Evolutionary conservation across 2,113 vertebrate genomes (phyloP), one percentile per base, ranked within the genome.

Genomic region (Bubo bubo): DNA sequence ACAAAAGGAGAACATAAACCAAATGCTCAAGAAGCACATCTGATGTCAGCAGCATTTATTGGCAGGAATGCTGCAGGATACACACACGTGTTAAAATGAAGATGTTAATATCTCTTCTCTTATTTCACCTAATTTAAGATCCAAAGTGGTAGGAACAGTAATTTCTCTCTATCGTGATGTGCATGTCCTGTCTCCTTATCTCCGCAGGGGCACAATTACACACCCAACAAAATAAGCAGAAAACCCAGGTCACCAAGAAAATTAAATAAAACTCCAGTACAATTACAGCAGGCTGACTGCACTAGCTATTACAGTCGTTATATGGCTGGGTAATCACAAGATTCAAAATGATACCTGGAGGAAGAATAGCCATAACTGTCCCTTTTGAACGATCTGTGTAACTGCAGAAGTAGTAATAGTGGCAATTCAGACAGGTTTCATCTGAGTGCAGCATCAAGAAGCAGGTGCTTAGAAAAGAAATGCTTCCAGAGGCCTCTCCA

Each of bases 201-300:
- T 94, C 60, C 91, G 84, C 43, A 71, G 24, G 75, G 88, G 73
- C 52, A 87, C 45, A 86, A 88, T 93, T 90, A 95, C n/a, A 83
- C 28, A 60, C 24, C 27, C 55, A 93, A 89, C 43, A 88, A 96
- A 95, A 93, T 34, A 92, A 67, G 52, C 63, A 89, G 71, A 74
- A 79, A 90, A 49, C 76, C 12, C 66, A 83, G 82, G 66, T 74
- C 88, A 96, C 74, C 2, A 34, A 82, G 73, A 83, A 90, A 92
- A 96, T 75, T 18, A 93, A 96, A 86, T 80, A 95, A 92, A 92
- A 73, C 63, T 63, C 75, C 67, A 37, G 71, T 9, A 34, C 52
- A 86, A 79, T 73, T 89, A 49, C 43, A 81, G 86, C 35, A 88
- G 62, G 80, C 59, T 86, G 60, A 53, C 28, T 64, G 86, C 5